phyloP scores from a whole-genome alignment of 2,888 invertebrate genomes.

The Chaitophorus viminalis region DNA sequence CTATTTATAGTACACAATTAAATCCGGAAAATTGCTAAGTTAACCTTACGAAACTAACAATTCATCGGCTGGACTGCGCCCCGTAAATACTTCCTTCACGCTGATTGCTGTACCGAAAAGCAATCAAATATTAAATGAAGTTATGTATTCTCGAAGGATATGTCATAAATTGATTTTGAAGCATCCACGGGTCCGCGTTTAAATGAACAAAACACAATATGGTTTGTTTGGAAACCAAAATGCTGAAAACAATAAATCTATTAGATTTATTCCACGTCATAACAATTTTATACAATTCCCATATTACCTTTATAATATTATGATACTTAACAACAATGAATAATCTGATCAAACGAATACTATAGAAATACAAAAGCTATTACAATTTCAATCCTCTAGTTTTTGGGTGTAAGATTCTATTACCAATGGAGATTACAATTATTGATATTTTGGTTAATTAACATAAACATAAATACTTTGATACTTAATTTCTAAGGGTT shows the following conservation, averaged over 20 bases:
- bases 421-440: no score
- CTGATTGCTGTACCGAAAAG: neutral
- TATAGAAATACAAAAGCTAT: no score
- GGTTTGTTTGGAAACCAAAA: neutral
- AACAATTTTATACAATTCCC: neutral
- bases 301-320: no score
- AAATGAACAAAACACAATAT: neutral
- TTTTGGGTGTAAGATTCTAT: no score
- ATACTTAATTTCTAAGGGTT: no score
- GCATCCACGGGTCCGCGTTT: neutral
- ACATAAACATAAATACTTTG: no score
- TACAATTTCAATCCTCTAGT: no score
- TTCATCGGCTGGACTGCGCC: neutral
- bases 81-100: neutral
- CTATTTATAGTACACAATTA: no score
- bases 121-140: conserved; percentile 31
- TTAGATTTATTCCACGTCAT: neutral
- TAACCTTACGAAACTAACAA: neutral
- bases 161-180: neutral
- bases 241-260: neutral
- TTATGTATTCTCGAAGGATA: conserved; percentile 31
- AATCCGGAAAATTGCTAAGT: neutral
- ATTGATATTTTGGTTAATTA: no score
- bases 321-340: no score
- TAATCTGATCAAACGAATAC: no score